Evolutionary conservation across 2,797 vertebrate genomes (phyloP), one percentile per base, ranked within the genome.

Genomic region (Champsocephalus esox): DNA sequence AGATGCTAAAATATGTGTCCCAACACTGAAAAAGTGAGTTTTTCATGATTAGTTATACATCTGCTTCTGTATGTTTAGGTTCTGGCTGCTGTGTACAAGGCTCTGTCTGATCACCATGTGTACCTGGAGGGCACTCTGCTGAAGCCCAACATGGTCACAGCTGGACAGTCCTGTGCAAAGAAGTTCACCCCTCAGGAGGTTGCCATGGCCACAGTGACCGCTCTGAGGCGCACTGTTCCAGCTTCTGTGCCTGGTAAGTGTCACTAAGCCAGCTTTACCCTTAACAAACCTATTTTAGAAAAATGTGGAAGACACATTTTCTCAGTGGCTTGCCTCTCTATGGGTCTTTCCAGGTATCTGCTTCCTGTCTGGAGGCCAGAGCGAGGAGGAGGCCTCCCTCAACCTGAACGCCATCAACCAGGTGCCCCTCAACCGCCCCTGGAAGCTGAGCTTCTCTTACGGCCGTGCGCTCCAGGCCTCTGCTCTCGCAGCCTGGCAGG

Each of bases 281-380:
- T 2, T 44, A 12, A 19, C 3, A 56, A 45, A 34, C 21, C 4
- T 3, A 1, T 13, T 54, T 6, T 21, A 41, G 11, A 17, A 12
- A 45, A 16, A 0, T 5, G 0, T 3, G 3, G 0, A 19, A 1
- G 16, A 2, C 12, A 11, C 3, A 4, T 11, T 55, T 69, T 66
- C 43, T 75, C 11, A 41, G 12, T 55, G 10, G 4, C 17, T 21
- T 21, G 0, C 38, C 41, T 19, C 57, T 17, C 52, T 45, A 4
- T 17, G 12, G 70, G 7, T 68, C 55, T 34, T 64, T 73, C 17
- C 79, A 99, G 98, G 98, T 34, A 97, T 99, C 89, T 98, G 97
- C 91, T 99, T 99, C 94, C 92, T 99, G 80, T 99, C 98, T 64
- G 98, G 98, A 75, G 98, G 98, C 54, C 98, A 99, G 93, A 99